Evolutionary conservation across 2,888 invertebrate genomes (phyloP).

Genomic region (Athalia circularis): DNA sequence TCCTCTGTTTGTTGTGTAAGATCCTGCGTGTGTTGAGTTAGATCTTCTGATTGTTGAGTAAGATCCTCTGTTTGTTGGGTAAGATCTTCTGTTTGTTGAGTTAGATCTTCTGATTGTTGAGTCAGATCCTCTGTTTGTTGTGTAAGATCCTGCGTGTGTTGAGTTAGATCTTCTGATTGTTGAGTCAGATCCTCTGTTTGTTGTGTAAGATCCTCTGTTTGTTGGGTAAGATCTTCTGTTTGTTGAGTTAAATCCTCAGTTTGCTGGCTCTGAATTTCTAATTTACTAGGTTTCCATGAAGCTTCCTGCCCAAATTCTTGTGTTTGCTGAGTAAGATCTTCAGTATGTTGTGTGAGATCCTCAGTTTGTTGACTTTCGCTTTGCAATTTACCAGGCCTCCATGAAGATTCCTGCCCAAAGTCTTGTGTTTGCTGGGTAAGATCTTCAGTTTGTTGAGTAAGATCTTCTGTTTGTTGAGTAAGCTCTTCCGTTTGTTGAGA

Average conservation of each 20-base stretch:
- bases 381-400: constrained; percentile 42
- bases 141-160: constrained; percentile 54
- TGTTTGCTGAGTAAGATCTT: constrained; percentile 56
- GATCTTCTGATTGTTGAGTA: constrained; percentile 58
- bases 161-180: constrained; percentile 52
- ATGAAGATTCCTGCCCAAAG: constrained; percentile 54
- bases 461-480: constrained; percentile 10
- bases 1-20: constrained; percentile 50
- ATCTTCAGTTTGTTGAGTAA: constrained; percentile 49
- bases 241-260: constrained; percentile 58
- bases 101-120: constrained; percentile 57
- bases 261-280: constrained; percentile 54
- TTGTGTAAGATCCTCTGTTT: constrained; percentile 53
- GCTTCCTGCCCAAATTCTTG: constrained; percentile 1
- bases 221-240: constrained; percentile 57
- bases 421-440: constrained; percentile 58
- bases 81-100: constrained; percentile 57
- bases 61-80: constrained; percentile 56
- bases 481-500: constrained; percentile 47
- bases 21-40: constrained; percentile 55
- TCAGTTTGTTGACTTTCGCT: constrained; percentile 45
- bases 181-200: constrained; percentile 59
- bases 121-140: constrained; percentile 60
- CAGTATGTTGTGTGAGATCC: constrained; percentile 48
- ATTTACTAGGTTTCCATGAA: too few relatives aligned